A percentile compares a stretch with the other conserved stretches of the same genome.
phyloP scores from a whole-genome alignment of 2,113 vertebrate genomes.

The Todiramphus chloris region DNA sequence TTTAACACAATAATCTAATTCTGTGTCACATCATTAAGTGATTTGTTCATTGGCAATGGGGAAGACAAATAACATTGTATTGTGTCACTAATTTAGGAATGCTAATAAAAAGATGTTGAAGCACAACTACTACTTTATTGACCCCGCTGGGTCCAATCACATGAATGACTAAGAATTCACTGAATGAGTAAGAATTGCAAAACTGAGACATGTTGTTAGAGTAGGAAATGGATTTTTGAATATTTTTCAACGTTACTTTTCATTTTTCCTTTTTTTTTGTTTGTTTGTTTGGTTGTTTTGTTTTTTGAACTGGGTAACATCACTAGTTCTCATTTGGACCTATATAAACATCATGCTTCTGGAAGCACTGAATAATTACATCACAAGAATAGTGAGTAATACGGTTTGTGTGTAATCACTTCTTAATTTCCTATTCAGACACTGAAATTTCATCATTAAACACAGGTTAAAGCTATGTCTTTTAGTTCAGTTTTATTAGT shows the following conservation, averaged over 20 bases:
- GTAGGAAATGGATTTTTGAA: background rate
- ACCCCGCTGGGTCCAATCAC: background rate
- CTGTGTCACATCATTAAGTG: background rate
- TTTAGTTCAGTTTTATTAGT: background rate
- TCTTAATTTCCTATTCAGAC: background rate
- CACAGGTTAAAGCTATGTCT: background rate
- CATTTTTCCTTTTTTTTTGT: no score
- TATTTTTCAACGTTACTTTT: background rate
- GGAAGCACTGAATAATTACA: background rate
- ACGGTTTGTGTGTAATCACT: background rate
- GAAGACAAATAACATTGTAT: background rate
- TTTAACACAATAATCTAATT: background rate
- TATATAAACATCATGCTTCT: background rate
- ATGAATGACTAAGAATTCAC: background rate
- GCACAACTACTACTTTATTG: background rate
- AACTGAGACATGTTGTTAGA: background rate
- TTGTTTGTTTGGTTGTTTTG: background rate
- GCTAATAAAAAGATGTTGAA: constrained; percentile 6
- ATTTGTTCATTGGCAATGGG: background rate
- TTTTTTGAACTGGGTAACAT: background rate
- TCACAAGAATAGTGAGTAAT: background rate
- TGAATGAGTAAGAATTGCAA: constrained; percentile 26
- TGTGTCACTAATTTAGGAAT: background rate
- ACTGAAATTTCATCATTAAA: background rate
- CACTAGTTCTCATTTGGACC: background rate